Conservation (phyloP, 2,888 invertebrate genomes). For the Nomada flava region DNA sequence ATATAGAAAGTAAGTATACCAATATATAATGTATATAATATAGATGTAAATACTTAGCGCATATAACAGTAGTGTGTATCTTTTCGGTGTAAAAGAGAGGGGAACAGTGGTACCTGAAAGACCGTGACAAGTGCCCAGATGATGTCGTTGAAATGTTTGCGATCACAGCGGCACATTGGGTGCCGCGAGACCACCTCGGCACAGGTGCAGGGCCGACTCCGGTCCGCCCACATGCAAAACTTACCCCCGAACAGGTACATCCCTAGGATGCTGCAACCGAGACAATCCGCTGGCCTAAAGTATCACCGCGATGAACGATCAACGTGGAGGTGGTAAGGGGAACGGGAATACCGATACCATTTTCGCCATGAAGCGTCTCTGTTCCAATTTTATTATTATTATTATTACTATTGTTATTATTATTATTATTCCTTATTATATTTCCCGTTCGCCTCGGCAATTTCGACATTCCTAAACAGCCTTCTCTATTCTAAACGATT, state of each 20-base stretch:
- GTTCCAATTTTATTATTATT: not conserved
- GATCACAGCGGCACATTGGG: conserved; percentile 97
- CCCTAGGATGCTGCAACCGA: conserved; percentile 96
- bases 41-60: conserved; percentile 36
- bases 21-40: conserved; percentile 6
- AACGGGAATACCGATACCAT: conserved; percentile 11
- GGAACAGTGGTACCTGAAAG: conserved; percentile 91
- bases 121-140: conserved; percentile 99
- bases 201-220: conserved; percentile 95
- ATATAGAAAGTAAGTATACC: conserved; percentile 11
- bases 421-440: not conserved
- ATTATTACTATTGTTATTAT: not conserved
- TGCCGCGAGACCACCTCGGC: conserved; percentile 95
- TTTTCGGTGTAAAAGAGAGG: conserved; percentile 58
- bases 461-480: too few species aligned
- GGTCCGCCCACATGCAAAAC: conserved; percentile 98
- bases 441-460: not conserved
- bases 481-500: not conserved
- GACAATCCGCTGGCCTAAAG: conserved; percentile 83
- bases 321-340: conserved; percentile 23
- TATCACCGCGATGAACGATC: conserved; percentile 73
- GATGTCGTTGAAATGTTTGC: conserved; percentile 99
- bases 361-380: conserved; percentile 38
- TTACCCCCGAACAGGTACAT: conserved; percentile 99
- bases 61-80: conserved; percentile 36